Conservation (phyloP, 2,113 vertebrate species). For the Plectropomus leopardus region DNA sequence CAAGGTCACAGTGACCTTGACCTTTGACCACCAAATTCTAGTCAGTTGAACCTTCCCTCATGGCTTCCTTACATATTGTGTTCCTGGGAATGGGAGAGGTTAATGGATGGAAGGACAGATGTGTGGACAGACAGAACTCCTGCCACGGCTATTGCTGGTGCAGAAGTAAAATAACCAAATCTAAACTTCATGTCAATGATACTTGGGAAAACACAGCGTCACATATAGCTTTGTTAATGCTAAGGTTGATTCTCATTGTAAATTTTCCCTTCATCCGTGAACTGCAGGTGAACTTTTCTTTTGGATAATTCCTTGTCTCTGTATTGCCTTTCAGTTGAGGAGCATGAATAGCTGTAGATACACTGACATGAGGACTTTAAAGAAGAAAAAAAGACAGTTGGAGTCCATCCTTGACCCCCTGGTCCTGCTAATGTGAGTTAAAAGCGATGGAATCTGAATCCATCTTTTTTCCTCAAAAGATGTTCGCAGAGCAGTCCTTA, state of each 20-base stretch:
- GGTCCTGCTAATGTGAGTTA: constrained; percentile 8
- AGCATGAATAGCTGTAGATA: neutral
- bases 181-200: neutral
- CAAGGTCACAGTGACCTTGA: too few relatives aligned
- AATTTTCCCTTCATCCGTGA: neutral
- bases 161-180: too few relatives aligned
- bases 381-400: neutral
- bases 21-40: too few relatives aligned
- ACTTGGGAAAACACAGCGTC: neutral
- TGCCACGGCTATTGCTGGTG: too few relatives aligned
- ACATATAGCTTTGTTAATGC: neutral
- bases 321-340: neutral
- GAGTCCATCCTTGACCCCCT: neutral
- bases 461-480: constrained; percentile 20
- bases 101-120: too few relatives aligned
- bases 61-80: too few relatives aligned
- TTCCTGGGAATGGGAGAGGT: too few relatives aligned
- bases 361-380: neutral
- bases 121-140: too few relatives aligned
- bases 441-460: constrained; percentile 20
- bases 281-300: neutral
- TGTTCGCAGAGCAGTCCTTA: constrained; percentile 7
- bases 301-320: neutral
- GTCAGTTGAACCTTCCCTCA: too few relatives aligned
- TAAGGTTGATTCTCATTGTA: neutral